A percentile compares a stretch with the other conserved stretches of the same genome.
Evolutionary conservation across 2,888 invertebrate species (phyloP).

Genomic region (Monopis laevigella): DNA sequence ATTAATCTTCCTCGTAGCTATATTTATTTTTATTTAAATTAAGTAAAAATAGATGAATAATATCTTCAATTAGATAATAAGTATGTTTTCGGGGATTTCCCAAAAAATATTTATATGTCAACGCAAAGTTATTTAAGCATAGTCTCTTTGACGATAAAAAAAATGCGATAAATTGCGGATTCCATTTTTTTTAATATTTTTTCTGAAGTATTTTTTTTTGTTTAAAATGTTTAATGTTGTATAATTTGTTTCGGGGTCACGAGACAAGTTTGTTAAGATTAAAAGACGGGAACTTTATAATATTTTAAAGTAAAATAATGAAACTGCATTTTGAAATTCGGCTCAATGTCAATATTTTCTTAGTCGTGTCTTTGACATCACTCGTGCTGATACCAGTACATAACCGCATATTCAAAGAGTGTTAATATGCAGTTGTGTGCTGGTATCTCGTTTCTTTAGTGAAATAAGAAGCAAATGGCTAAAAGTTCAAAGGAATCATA

Average conservation of each 20-base stretch:
- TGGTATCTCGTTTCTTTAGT: not conserved
- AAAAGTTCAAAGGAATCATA: not conserved
- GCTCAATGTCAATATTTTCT: not conserved
- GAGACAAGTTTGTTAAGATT: too few species aligned
- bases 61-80: not conserved
- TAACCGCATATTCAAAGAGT: not conserved
- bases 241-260: not conserved
- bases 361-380: not conserved
- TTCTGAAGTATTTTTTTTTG: not conserved
- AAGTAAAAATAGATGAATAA: not conserved
- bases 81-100: not conserved
- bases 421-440: too few species aligned
- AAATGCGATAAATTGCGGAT: not conserved
- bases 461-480: not conserved
- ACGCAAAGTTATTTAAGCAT: not conserved
- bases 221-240: not conserved
- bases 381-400: not conserved
- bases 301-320: not conserved
- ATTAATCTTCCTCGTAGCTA: not conserved
- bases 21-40: not conserved
- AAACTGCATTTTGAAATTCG: not conserved
- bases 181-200: not conserved
- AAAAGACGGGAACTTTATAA: too few species aligned
- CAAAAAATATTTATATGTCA: not conserved
- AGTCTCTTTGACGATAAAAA: not conserved